A percentile compares a stretch with the other conserved stretches of the same genome.
Evolutionary conservation across 2,113 vertebrate genomes (phyloP).

Genomic region (Aptenodytes patagonicus): DNA sequence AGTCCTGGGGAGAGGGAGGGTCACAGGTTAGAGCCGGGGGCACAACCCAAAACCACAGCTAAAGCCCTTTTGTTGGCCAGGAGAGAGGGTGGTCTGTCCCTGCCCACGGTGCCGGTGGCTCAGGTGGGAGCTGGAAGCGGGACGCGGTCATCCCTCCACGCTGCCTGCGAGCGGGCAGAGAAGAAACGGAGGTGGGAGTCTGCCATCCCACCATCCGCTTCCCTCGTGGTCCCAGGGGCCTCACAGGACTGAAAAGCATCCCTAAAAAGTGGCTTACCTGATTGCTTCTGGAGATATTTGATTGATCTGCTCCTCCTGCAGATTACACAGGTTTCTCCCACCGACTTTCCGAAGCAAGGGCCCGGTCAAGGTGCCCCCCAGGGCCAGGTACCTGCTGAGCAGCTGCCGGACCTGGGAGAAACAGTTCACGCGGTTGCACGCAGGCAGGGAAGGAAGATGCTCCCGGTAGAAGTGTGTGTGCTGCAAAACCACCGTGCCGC

Average conservation of each 20-base stretch:
- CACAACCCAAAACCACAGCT: not conserved
- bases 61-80: accelerated
- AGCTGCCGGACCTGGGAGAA: slow-evolving; percentile 29
- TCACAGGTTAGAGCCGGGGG: accelerated
- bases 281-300: not conserved
- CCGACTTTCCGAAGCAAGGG: slow-evolving; percentile 29
- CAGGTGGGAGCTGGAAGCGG: not conserved
- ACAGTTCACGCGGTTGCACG: not conserved
- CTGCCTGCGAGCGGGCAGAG: not conserved
- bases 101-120: accelerated
- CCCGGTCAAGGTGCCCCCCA: slow-evolving; percentile 41
- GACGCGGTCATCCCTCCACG: accelerated
- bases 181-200: accelerated
- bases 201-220: not conserved
- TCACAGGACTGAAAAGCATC: not conserved
- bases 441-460: not conserved
- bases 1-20: slow-evolving; percentile 1
- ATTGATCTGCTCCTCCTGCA: slow-evolving; percentile 53
- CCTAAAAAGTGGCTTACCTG: not conserved
- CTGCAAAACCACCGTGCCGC: accelerated
- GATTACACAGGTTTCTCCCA: slow-evolving; percentile 46
- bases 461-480: accelerated
- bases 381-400: slow-evolving; percentile 28
- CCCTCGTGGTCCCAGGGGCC: not conserved
- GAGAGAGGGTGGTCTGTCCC: not conserved